phyloP scores from a whole-genome alignment of 2,888 invertebrate species.

The Chironomus tentans region DNA sequence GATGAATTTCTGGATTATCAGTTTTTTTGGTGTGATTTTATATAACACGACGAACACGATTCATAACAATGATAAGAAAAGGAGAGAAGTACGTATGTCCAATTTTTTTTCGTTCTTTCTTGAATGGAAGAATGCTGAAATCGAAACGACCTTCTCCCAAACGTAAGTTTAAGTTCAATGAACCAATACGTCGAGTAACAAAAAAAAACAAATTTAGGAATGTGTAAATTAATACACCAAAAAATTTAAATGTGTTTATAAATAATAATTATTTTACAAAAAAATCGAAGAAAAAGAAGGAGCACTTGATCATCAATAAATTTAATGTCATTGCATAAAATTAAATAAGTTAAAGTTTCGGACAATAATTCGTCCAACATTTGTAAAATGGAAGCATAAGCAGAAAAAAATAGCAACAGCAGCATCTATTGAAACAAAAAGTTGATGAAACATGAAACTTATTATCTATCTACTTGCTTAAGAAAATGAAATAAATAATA shows the following conservation, averaged over 20 bases:
- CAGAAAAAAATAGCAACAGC: not conserved
- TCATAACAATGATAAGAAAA: too few relatives aligned
- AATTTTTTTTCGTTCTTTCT: too few relatives aligned
- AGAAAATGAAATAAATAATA: conserved; percentile 25
- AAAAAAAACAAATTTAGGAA: conserved; percentile 1
- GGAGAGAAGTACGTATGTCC: too few relatives aligned
- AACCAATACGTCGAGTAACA: not conserved
- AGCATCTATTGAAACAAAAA: not conserved
- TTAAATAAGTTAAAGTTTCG: not conserved
- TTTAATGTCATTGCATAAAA: not conserved
- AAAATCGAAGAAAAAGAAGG: too few relatives aligned
- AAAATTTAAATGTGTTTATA: not conserved
- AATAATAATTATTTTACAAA: too few relatives aligned
- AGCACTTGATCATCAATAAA: too few relatives aligned
- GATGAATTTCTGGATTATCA: too few relatives aligned
- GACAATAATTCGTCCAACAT: too few relatives aligned
- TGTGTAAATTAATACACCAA: conserved; percentile 6
- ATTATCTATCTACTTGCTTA: not conserved
- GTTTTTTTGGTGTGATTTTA: too few relatives aligned
- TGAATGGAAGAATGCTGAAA: not conserved
- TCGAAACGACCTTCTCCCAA: not conserved
- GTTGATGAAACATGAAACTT: not conserved
- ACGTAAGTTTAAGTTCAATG: not conserved
- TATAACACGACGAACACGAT: too few relatives aligned
- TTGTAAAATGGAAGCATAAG: not conserved